Evolutionary conservation across 2,113 vertebrate species (phyloP).

Genomic region (Platichthys stellatus): DNA sequence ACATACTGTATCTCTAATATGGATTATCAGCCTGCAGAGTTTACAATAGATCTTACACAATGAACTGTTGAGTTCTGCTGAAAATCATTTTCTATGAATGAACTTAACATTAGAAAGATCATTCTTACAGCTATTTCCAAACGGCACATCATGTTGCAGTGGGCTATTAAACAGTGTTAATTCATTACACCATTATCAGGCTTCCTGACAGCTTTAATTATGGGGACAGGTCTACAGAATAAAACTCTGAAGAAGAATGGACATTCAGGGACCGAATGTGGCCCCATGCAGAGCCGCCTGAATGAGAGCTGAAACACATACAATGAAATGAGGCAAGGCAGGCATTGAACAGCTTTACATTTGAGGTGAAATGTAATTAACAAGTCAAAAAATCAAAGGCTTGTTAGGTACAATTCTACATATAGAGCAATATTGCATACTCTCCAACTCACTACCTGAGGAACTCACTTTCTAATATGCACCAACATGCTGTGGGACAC

Average conservation of each 20-base stretch:
- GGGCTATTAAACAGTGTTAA: slow-evolving; percentile 43
- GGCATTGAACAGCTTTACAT: slow-evolving; percentile 11
- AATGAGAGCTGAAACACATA: slow-evolving; percentile 17
- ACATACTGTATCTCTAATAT: neutral
- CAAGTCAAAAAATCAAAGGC: slow-evolving; percentile 14
- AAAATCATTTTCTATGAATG: slow-evolving; percentile 12
- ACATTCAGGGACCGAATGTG: slow-evolving; percentile 23
- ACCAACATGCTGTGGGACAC: neutral
- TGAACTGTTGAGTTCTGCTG: slow-evolving; percentile 1
- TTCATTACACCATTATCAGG: slow-evolving; percentile 30
- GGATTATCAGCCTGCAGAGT: neutral
- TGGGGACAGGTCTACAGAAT: slow-evolving; percentile 18
- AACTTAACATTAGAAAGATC: slow-evolving; percentile 3
- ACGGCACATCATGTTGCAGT: slow-evolving; percentile 23
- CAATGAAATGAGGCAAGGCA: slow-evolving; percentile 28
- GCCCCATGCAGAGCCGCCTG: slow-evolving; percentile 1
- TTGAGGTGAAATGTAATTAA: slow-evolving; percentile 22
- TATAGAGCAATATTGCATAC: neutral
- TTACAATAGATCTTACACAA: slow-evolving; percentile 14
- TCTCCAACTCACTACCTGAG: neutral
- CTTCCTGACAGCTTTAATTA: slow-evolving; percentile 38
- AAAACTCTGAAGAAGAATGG: slow-evolving; percentile 27
- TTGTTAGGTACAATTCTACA: neutral
- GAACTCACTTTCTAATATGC: neutral
- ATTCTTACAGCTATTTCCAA: slow-evolving; percentile 20